Conservation (phyloP, 1,140 invertebrate genomes). For the Lethrus apterus region DNA sequence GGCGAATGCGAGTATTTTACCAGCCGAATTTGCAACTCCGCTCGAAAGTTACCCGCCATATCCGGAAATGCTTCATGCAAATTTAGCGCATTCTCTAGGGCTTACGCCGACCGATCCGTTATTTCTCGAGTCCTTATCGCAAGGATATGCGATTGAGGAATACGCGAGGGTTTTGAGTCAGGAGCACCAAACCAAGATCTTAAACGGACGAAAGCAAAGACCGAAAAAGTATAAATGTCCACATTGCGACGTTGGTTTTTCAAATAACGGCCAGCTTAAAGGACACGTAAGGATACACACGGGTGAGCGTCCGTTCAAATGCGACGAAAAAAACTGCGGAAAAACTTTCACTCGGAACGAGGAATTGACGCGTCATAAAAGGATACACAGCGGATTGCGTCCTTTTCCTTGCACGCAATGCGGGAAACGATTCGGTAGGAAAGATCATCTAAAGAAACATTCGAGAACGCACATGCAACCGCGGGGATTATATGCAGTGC, state of each 20-base stretch:
- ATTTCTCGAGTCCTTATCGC: slow-evolving; percentile 45
- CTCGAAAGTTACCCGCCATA: slow-evolving; percentile 39
- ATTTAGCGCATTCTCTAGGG: slow-evolving; percentile 45
- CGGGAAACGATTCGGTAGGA: slow-evolving; percentile 80
- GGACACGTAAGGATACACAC: slow-evolving; percentile 89
- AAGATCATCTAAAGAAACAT: slow-evolving; percentile 83
- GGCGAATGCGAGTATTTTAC: slow-evolving; percentile 18
- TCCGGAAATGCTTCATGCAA: slow-evolving; percentile 28
- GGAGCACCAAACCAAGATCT: slow-evolving; percentile 54
- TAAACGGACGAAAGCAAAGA: slow-evolving; percentile 64
- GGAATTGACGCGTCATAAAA: slow-evolving; percentile 82
- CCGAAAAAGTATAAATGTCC: slow-evolving; percentile 86
- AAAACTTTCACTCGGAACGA: slow-evolving; percentile 91
- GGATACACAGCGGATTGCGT: slow-evolving; percentile 79
- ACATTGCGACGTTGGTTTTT: slow-evolving; percentile 82
- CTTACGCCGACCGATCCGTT: slow-evolving; percentile 45
- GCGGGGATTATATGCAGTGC: slow-evolving; percentile 35
- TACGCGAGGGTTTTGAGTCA: slow-evolving; percentile 57
- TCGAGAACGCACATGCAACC: slow-evolving; percentile 58
- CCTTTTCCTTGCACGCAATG: slow-evolving; percentile 74
- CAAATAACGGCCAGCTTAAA: slow-evolving; percentile 87
- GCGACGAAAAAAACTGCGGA: slow-evolving; percentile 72
- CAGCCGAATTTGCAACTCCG: slow-evolving; percentile 2
- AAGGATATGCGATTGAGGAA: slow-evolving; percentile 54
- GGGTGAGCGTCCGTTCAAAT: slow-evolving; percentile 80